These are phyloP conservation scores for Neuroterus valhalla DNA, from an alignment of 1,140 invertebrate species.

Conservation along the genomic window DNA sequence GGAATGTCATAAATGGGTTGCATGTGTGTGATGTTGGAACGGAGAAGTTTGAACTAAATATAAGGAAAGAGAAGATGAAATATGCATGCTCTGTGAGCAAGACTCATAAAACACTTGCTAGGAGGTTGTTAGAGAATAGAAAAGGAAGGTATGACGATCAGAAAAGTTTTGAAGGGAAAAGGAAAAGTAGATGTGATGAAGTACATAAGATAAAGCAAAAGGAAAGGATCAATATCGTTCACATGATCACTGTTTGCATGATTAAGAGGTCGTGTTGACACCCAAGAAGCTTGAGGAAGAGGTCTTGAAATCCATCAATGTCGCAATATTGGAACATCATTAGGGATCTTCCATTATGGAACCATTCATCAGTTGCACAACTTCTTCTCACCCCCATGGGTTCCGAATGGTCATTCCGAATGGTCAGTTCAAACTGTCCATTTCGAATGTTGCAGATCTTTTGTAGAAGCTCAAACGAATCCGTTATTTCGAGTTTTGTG, in stretches of 20 bases:
- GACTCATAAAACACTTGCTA: too few relatives aligned
- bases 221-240: too few relatives aligned
- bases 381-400: constrained; percentile 3
- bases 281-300: neutral
- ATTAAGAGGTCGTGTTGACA: neutral
- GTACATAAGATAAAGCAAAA: too few relatives aligned
- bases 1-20: too few relatives aligned
- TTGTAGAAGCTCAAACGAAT: neutral
- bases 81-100: too few relatives aligned
- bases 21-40: too few relatives aligned
- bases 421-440: constrained; percentile 18
- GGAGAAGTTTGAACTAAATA: too few relatives aligned
- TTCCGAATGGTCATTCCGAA: neutral
- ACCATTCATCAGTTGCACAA: constrained; percentile 28
- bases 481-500: neutral
- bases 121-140: too few relatives aligned
- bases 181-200: too few relatives aligned
- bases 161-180: too few relatives aligned
- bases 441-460: neutral
- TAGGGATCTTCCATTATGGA: constrained; percentile 7
- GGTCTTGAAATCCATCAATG: constrained; percentile 11
- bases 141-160: too few relatives aligned
- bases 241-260: neutral
- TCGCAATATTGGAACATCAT: constrained; percentile 25
- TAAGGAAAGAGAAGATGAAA: too few relatives aligned